Base-by-base conservation (phyloP, 2,888 invertebrate genomes). In the Rhodophaea formosa region DNA sequence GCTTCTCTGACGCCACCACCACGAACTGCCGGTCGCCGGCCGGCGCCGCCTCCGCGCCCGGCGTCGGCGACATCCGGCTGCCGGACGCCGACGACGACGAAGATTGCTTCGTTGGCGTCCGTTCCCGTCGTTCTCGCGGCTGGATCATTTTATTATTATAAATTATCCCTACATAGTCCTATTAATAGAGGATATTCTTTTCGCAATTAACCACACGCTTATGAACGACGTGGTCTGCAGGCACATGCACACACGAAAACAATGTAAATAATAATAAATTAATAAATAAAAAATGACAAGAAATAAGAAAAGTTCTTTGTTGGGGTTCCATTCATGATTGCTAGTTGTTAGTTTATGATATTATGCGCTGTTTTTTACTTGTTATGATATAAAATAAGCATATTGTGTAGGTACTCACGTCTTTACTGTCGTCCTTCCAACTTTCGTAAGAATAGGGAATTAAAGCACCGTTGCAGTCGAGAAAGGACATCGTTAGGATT, bases 391-490 rank as follows among this genome's bases (percentile, higher is more conserved):
- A 3, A 23, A 23, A 23, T 23, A 3, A 16, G 14, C 3, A 15
- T 16, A 12, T n/a, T n/a, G n/a, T 12, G 39, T 35, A 35, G 35
- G 23, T 59, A 82, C 84, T 88, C 68, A 92, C 91, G 67, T 95
- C 95, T 86, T 93, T 93, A 77, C 94, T 95, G 74, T 97, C 97
- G 79, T 98, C 98, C 83, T 94, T 96, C 98, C 98, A 99, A 72
- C 96, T 94, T 87, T 98, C 98, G 79, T 94, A 97, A 46, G 97
- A 95, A 79, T 96, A 96, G 62, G 97, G 96, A 80, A 99, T 96
- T 71, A 99, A 93, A 79, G 96, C 95, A 79, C 99, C 99, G 80
- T 96, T 97, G 82, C 96, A 97, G 93, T 99, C 99, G 83, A 99
- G 93, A 92, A 99, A 99, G 67, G 97, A 97, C 95, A 99, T 96